Conservation (phyloP, 2,888 invertebrate genomes). For the Cerceris ruficornis region DNA sequence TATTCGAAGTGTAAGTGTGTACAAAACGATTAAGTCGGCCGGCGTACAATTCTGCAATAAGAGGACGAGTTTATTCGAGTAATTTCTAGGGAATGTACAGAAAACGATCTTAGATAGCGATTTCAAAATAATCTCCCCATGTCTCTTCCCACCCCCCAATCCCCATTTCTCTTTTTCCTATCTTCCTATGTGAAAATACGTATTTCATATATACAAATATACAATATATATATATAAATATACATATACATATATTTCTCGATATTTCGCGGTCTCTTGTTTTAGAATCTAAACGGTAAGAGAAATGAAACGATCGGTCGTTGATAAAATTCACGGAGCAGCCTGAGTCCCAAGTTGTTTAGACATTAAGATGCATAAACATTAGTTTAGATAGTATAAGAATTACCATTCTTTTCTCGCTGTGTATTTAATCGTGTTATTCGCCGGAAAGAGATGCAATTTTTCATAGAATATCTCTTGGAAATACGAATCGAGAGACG, state of each 20-base stretch:
- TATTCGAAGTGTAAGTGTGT: constrained; percentile 58
- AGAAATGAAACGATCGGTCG: not conserved
- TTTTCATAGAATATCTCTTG: too few species aligned
- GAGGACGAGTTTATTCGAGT: constrained; percentile 12
- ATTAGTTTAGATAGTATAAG: constrained; percentile 57
- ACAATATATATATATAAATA: not conserved
- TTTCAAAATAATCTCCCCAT: constrained; percentile 19
- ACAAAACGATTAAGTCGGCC: constrained; percentile 37
- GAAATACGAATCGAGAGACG: too few species aligned
- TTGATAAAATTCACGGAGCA: constrained; percentile 60
- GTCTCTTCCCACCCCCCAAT: constrained; percentile 8
- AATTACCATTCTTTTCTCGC: constrained; percentile 56
- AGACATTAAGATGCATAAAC: constrained; percentile 64
- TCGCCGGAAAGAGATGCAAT: not conserved
- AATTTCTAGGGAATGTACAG: constrained; percentile 39
- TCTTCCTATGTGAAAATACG: constrained; percentile 5
- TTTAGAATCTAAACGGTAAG: not conserved
- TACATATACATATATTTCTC: not conserved
- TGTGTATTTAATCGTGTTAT: constrained; percentile 55
- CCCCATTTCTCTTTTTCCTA: not conserved
- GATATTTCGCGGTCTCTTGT: constrained; percentile 1
- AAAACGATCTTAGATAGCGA: constrained; percentile 30
- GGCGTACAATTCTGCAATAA: constrained; percentile 33
- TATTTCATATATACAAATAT: not conserved
- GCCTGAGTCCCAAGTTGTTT: constrained; percentile 71